Conservation (phyloP, 2,113 vertebrate genomes). For the Amblyopsis rosae region DNA sequence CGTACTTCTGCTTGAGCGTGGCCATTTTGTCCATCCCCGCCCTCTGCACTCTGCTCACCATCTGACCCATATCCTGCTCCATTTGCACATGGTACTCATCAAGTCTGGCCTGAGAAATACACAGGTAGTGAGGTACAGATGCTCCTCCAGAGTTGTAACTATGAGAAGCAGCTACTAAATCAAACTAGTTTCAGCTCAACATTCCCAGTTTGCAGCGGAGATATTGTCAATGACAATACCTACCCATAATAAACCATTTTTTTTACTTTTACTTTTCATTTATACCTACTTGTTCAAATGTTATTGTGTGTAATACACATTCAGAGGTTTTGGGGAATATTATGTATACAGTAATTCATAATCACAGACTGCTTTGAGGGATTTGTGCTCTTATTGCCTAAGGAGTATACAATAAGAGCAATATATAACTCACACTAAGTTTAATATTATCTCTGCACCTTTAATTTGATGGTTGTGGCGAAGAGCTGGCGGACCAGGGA, state of each 20-base stretch:
- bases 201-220: no score
- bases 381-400: background rate
- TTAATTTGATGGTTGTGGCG: conserved; percentile 72
- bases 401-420: background rate
- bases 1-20: conserved; percentile 72
- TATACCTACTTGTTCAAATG: no score
- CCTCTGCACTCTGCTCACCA: conserved; percentile 69
- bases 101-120: conserved; percentile 65
- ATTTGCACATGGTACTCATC: conserved; percentile 69
- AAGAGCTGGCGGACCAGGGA: conserved; percentile 72
- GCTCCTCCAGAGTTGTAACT: background rate
- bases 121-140: background rate
- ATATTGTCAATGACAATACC: no score
- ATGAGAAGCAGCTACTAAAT: background rate
- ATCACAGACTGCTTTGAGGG: no score
- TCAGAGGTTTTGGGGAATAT: no score
- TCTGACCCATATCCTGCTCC: conserved; percentile 68
- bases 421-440: no score
- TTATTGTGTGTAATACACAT: no score
- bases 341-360: no score
- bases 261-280: no score
- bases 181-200: no score
- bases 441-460: conserved; percentile 61
- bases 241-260: no score
- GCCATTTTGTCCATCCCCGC: conserved; percentile 66